These are phyloP conservation scores for Drosophila cracens DNA, from an alignment of 2,888 invertebrate genomes.

Conservation along the genomic window DNA sequence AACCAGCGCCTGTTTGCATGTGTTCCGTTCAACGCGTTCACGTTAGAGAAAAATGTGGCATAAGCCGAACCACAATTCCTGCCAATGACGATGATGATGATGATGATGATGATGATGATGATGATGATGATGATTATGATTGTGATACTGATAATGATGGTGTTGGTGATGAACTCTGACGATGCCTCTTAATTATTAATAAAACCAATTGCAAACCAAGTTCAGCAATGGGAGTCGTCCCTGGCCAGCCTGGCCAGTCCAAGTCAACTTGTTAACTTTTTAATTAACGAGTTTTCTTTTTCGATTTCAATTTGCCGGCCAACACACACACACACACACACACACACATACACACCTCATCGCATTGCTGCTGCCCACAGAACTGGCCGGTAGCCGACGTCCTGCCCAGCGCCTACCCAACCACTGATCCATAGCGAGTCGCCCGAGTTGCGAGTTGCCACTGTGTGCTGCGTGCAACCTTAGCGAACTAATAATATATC, in stretches of 20 bases:
- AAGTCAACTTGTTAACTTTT: constrained; percentile 80
- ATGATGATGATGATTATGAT: constrained; percentile 22
- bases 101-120: constrained; percentile 1
- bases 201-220: constrained; percentile 70
- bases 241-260: constrained; percentile 31
- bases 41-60: constrained; percentile 37
- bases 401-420: constrained; percentile 3
- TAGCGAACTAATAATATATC: constrained; percentile 52
- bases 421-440: constrained; percentile 32
- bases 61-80: constrained; percentile 27
- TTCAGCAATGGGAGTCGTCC: constrained; percentile 31
- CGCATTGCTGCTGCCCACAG: constrained; percentile 58
- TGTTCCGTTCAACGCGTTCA: constrained; percentile 25
- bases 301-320: constrained; percentile 82
- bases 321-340: constrained; percentile 33
- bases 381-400: constrained; percentile 55
- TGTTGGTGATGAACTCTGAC: constrained; percentile 43
- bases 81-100: constrained; percentile 9
- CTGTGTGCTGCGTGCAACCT: constrained; percentile 45
- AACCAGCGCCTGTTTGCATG: constrained; percentile 26
- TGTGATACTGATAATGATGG: constrained; percentile 8
- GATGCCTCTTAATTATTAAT: constrained; percentile 78
- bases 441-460: constrained; percentile 32
- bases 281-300: constrained; percentile 83
- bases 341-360: not conserved